Percentiles rank a stretch among this genome's conserved stretches.
These are phyloP conservation scores for Daktulosphaira vitifoliae DNA, from an alignment of 1,140 invertebrate genomes.

Conservation along the genomic window DNA sequence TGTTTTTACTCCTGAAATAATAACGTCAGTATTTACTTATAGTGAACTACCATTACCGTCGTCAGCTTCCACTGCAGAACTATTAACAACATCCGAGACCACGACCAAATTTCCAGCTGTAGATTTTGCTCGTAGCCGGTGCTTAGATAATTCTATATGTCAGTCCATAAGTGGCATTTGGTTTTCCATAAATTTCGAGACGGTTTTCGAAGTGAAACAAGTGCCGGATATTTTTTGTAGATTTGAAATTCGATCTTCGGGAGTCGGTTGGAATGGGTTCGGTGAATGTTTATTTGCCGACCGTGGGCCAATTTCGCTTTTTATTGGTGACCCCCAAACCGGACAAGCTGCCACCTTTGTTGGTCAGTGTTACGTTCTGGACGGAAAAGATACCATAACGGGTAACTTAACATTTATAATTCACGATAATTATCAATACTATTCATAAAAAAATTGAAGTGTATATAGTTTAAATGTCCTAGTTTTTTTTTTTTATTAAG, in stretches of 20 bases:
- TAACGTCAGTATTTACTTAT: too few relatives aligned
- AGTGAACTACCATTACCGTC: too few relatives aligned
- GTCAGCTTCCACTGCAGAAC: background rate
- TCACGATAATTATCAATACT: too few relatives aligned
- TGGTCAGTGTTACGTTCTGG: background rate
- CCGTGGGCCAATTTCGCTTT: background rate
- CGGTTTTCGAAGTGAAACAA: background rate
- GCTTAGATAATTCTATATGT: background rate
- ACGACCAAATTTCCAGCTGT: too few relatives aligned
- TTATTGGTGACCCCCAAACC: background rate
- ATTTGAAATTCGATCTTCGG: background rate
- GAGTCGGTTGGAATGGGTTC: background rate
- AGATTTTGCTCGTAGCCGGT: background rate
- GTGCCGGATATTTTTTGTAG: background rate
- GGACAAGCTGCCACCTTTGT: background rate
- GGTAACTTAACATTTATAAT: too few relatives aligned
- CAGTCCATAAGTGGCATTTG: background rate
- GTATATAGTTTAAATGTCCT: too few relatives aligned
- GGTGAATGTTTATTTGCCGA: background rate
- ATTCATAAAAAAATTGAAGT: too few relatives aligned
- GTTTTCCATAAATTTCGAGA: background rate
- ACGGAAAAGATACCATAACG: background rate
- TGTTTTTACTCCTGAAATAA: too few relatives aligned
- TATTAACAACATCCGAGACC: too few relatives aligned
- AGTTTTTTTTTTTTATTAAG: too few relatives aligned